These are phyloP conservation scores for Papilio helenus DNA, from an alignment of 1,140 invertebrate genomes.

Conservation along the genomic window DNA sequence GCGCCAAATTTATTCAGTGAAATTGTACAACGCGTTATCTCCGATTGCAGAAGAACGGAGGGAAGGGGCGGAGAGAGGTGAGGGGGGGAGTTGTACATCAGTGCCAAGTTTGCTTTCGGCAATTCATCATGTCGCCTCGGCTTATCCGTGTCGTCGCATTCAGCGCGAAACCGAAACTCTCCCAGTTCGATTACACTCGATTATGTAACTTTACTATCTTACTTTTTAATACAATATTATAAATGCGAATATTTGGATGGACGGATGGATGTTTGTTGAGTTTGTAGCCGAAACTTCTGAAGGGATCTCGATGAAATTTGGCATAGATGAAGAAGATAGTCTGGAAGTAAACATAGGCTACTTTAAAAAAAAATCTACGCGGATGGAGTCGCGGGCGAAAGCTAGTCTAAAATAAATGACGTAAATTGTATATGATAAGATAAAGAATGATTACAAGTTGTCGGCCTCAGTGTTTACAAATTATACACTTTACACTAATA, in stretches of 20 bases:
- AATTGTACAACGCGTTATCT: slow-evolving; percentile 12
- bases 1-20: neutral
- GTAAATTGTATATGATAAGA: neutral
- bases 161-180: slow-evolving; percentile 25
- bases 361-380: no score
- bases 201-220: neutral
- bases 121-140: slow-evolving; percentile 20
- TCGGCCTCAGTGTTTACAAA: neutral
- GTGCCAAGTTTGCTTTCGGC: slow-evolving; percentile 26
- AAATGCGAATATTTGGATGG: no score
- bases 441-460: neutral
- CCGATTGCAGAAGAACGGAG: neutral
- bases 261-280: no score
- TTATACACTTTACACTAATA: neutral
- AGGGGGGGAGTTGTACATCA: neutral
- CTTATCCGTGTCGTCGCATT: slow-evolving; percentile 19
- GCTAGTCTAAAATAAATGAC: neutral
- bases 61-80: no score
- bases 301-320: no score
- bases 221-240: no score
- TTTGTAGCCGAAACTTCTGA: no score
- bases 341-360: no score
- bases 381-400: no score
- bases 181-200: neutral
- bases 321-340: no score